Base-by-base conservation (phyloP, 2,113 vertebrate genomes). In the Bos javanicus region DNA sequence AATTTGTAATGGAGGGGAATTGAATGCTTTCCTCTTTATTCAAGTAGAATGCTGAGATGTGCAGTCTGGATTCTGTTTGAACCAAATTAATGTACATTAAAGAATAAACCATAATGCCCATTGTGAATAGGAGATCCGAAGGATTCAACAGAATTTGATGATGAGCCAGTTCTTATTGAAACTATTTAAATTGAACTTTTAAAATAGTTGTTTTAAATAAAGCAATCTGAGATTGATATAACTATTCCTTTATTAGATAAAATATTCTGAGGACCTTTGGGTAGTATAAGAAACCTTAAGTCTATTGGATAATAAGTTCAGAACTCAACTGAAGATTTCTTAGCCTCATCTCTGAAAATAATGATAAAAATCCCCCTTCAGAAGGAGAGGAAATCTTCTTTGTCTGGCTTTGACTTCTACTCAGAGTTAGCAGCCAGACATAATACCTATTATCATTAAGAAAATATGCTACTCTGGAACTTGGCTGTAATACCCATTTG, bases 1-100 rank as follows among this genome's bases (percentile, higher is more conserved):
- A 98, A 98, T 99, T 98, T 98, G 98, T 98, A 97, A 98, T 98
- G 98, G 98, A 98, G 96, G 97, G 91, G 97, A 97, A 98, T 88
- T 98, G 98, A 99, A 98, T 98, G 98, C 98, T 98, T 98, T 98
- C 98, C 97, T 98, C 98, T 98, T 91, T 98, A 98, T 98, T 98
- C 98, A 98, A 94, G 96, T 71, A 93, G 98, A 98, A 97, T 98
- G 98, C 98, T 98, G 98, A 99, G 98, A 98, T 96, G 6, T 93
- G 98, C 98, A 98, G 98, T 98, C 98, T 97, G 97, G 95, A 97
- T 98, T 98, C 96, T 98, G 95, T 46, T 97, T 92, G 97, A 94
- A 98, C 97, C 98, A 98, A 98, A 99, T 98, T 98, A 98, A 98
- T 94, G 97, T 98, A 97, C 93, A 96, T 91, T 97, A 97, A 97